Conservation (phyloP, 2,888 invertebrate species). For the Cacoxenus indagator region DNA sequence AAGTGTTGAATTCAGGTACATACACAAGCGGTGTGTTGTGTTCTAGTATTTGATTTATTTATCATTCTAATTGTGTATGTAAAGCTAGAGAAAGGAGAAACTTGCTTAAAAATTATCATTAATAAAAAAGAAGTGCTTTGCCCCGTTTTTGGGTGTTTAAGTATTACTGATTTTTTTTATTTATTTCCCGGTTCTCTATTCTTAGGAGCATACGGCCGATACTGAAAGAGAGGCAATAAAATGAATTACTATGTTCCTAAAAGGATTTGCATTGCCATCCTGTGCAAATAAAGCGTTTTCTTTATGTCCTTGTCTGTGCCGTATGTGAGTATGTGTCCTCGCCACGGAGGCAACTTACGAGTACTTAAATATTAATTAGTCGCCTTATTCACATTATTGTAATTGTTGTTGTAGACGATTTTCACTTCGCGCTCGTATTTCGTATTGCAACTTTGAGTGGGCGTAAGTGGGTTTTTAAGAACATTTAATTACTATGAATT, state of each 20-base stretch:
- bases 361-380: constrained; percentile 19
- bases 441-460: neutral
- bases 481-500: constrained; percentile 1
- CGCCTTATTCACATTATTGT: constrained; percentile 13
- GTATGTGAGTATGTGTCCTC: neutral
- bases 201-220: too few species aligned
- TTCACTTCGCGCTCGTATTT: constrained; percentile 7
- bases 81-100: too few species aligned
- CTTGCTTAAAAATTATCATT: too few species aligned
- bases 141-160: too few species aligned
- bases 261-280: neutral
- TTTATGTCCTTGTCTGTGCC: neutral
- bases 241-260: constrained; percentile 8
- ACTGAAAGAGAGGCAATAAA: neutral
- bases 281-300: neutral
- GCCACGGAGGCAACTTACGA: constrained; percentile 10
- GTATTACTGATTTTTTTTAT: too few species aligned
- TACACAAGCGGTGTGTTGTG: too few species aligned
- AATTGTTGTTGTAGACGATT: constrained; percentile 17
- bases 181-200: too few species aligned
- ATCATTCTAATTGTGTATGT: too few species aligned
- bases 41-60: too few species aligned
- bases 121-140: too few species aligned
- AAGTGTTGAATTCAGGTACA: too few species aligned
- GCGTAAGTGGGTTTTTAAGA: neutral